A percentile compares a stretch with the other conserved stretches of the same genome.
Conservation (phyloP, 2,888 invertebrate genomes). For the Agrochola lychnidis region DNA sequence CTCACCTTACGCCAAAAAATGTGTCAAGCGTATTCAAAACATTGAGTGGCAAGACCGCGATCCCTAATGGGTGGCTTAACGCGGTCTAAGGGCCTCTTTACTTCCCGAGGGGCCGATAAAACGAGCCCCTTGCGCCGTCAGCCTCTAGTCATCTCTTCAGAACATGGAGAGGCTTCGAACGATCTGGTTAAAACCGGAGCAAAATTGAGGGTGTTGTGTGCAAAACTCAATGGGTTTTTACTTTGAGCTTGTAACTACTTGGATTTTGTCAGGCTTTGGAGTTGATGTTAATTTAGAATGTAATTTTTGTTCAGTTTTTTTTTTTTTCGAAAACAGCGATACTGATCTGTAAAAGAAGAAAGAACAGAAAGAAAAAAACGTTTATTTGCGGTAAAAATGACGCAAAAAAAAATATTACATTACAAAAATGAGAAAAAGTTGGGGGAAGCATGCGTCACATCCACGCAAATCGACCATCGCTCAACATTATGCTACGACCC, state of each 20-base stretch:
- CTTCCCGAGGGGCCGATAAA: conserved; percentile 65
- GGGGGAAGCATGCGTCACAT: too few relatives aligned
- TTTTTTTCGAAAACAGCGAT: neutral
- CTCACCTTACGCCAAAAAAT: conserved; percentile 61
- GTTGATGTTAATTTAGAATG: conserved; percentile 12
- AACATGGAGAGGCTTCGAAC: conserved; percentile 62
- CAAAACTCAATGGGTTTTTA: conserved; percentile 53
- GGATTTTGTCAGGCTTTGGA: conserved; percentile 18
- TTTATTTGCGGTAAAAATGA: too few relatives aligned
- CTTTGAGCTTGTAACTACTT: conserved; percentile 37
- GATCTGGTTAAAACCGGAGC: conserved; percentile 65
- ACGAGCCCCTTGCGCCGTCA: conserved; percentile 67
- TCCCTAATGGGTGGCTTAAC: conserved; percentile 70
- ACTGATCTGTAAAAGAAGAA: too few relatives aligned
- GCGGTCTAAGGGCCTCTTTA: conserved; percentile 61
- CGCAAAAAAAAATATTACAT: too few relatives aligned
- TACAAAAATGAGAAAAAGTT: too few relatives aligned
- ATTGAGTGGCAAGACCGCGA: conserved; percentile 62
- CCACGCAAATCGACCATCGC: too few relatives aligned
- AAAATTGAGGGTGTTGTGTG: conserved; percentile 63
- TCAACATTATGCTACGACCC: too few relatives aligned
- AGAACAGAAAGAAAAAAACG: too few relatives aligned
- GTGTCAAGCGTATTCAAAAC: conserved; percentile 66
- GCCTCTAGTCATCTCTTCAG: conserved; percentile 63
- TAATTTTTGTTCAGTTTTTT: neutral